Percentiles rank a stretch among this genome's conserved stretches.
These are phyloP conservation scores for Oligia strigilis DNA, from an alignment of 2,888 invertebrate species.

Conservation along the genomic window DNA sequence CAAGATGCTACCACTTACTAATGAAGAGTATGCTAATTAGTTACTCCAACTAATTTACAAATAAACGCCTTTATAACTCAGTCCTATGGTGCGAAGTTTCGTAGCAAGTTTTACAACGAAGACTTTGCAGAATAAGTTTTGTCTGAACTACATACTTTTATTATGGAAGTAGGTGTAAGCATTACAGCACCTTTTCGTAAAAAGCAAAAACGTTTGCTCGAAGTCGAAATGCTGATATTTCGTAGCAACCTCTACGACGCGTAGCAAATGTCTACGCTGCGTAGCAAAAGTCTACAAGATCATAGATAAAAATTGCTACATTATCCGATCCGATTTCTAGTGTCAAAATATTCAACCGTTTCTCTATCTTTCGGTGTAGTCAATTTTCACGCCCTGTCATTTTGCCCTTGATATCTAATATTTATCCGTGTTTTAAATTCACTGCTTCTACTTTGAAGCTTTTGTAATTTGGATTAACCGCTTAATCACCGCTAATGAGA, in stretches of 20 bases:
- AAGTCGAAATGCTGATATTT: not conserved
- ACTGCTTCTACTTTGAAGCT: not conserved
- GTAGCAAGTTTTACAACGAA: slow-evolving; percentile 40
- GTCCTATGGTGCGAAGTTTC: slow-evolving; percentile 39
- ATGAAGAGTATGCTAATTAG: slow-evolving; percentile 56
- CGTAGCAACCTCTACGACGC: slow-evolving; percentile 23
- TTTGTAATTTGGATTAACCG: not conserved
- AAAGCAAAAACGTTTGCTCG: slow-evolving; percentile 17
- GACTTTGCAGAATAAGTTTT: slow-evolving; percentile 33
- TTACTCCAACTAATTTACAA: slow-evolving; percentile 53
- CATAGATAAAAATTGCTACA: not conserved
- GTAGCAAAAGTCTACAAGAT: too few relatives aligned
- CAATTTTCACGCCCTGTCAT: not conserved
- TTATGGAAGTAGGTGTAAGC: slow-evolving; percentile 6
- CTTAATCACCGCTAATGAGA: too few relatives aligned
- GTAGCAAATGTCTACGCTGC: slow-evolving; percentile 29
- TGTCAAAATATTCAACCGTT: not conserved
- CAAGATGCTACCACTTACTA: slow-evolving; percentile 54
- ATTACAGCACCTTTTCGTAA: slow-evolving; percentile 10
- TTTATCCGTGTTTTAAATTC: not conserved
- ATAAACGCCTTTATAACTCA: slow-evolving; percentile 56
- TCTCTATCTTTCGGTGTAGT: not conserved
- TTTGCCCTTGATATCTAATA: not conserved
- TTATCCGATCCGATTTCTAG: not conserved
- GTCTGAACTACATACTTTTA: slow-evolving; percentile 37